These are phyloP conservation scores for Eospalax fontanierii DNA, from an alignment of 2,797 vertebrate species.

Conservation along the genomic window DNA sequence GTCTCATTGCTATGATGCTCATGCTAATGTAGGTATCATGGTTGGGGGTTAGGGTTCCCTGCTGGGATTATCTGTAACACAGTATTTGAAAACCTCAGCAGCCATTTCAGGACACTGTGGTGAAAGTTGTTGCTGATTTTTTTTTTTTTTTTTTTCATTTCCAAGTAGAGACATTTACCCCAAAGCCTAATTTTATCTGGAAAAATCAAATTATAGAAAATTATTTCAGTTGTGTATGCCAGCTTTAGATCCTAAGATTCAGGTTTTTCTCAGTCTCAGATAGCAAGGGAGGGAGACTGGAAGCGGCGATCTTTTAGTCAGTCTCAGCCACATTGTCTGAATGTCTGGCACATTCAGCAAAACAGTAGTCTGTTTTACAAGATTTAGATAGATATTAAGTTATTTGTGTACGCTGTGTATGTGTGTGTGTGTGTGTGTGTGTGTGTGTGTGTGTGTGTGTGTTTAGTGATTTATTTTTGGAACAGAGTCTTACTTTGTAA, in stretches of 20 bases:
- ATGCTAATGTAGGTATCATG: neutral
- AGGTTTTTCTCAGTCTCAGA: neutral
- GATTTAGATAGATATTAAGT: slow-evolving; percentile 38
- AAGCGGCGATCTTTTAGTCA: slow-evolving; percentile 10
- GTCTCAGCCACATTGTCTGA: neutral
- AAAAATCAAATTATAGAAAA: neutral
- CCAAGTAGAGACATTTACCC: slow-evolving; percentile 39
- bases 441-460: neutral
- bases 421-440: no score
- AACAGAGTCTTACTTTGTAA: neutral
- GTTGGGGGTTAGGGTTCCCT: neutral
- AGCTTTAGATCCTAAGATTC: neutral
- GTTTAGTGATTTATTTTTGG: neutral
- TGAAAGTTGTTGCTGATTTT: slow-evolving; percentile 52
- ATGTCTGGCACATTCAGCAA: slow-evolving; percentile 34
- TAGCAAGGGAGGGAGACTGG: neutral
- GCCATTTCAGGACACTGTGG: slow-evolving; percentile 30
- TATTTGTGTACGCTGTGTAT: neutral
- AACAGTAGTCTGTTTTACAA: slow-evolving; percentile 13
- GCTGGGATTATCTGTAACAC: slow-evolving; percentile 3
- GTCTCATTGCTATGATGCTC: neutral
- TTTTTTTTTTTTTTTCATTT: slow-evolving; percentile 44
- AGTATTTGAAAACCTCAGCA: slow-evolving; percentile 40
- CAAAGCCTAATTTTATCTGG: slow-evolving; percentile 52
- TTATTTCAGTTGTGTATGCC: neutral